A percentile compares a stretch with the other conserved stretches of the same genome.
Conservation (phyloP, 2,888 invertebrate species). For the Cecidostiba fungosa region DNA sequence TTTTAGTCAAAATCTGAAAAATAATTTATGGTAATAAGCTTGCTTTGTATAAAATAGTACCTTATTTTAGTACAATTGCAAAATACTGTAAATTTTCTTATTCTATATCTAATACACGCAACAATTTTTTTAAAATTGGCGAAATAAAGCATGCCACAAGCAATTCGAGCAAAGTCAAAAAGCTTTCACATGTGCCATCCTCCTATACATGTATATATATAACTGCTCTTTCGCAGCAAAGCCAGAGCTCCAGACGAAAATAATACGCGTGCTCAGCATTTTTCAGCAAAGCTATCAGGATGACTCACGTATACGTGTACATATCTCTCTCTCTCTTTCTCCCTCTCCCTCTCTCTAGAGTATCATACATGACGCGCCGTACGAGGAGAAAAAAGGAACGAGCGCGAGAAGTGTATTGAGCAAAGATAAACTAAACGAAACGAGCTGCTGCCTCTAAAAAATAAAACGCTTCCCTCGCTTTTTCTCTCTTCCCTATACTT, state of each 20-base stretch:
- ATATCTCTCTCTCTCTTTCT: slow-evolving; percentile 6
- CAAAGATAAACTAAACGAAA: slow-evolving; percentile 47
- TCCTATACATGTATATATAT: background rate
- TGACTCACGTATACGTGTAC: slow-evolving; percentile 36
- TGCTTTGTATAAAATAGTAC: no score
- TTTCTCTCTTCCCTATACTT: slow-evolving; percentile 18
- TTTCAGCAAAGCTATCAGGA: slow-evolving; percentile 53
- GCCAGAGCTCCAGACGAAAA: slow-evolving; percentile 44
- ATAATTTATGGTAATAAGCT: no score
- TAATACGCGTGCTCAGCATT: slow-evolving; percentile 62
- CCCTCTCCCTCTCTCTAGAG: background rate
- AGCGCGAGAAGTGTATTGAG: slow-evolving; percentile 40
- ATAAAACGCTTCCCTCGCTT: slow-evolving; percentile 10
- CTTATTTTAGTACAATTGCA: no score
- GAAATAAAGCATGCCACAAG: background rate
- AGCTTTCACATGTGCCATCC: background rate
- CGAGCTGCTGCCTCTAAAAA: slow-evolving; percentile 36
- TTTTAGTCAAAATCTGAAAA: background rate
- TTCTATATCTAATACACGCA: background rate
- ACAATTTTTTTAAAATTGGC: background rate
- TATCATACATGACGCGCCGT: slow-evolving; percentile 36
- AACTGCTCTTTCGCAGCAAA: background rate
- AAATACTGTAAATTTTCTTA: no score
- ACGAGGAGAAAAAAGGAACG: slow-evolving; percentile 26
- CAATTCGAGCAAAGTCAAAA: background rate